Evolutionary conservation across 2,797 vertebrate species (phyloP).

Genomic region (Chanos chanos): DNA sequence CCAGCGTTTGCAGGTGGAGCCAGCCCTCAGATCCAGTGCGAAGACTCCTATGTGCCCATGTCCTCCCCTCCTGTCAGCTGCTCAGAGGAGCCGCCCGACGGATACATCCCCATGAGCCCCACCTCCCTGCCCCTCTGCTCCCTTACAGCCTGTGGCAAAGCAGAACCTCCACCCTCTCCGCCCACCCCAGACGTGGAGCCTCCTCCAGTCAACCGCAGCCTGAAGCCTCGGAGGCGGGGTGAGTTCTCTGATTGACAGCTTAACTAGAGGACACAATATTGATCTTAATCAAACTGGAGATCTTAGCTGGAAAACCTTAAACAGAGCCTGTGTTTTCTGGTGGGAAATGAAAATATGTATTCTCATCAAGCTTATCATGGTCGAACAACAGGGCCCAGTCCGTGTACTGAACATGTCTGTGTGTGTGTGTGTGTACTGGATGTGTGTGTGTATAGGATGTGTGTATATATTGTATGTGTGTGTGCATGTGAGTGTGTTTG

Average conservation of each 20-base stretch:
- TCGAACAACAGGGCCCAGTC: too few species aligned
- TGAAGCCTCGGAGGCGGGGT: conserved; percentile 92
- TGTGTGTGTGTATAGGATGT: too few species aligned
- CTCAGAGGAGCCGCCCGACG: conserved; percentile 66
- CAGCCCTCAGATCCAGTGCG: conserved; percentile 53
- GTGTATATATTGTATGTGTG: too few species aligned
- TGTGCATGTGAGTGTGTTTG: too few species aligned
- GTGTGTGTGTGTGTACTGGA: too few species aligned
- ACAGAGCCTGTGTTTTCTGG: too few species aligned
- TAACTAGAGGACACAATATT: background rate
- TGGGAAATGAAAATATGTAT: too few species aligned
- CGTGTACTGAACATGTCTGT: too few species aligned
- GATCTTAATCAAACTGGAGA: background rate
- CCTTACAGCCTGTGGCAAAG: conserved; percentile 39
- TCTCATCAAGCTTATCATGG: too few species aligned
- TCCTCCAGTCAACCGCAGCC: conserved; percentile 89
- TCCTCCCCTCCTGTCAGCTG: conserved; percentile 59
- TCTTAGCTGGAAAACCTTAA: too few species aligned
- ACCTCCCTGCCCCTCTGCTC: conserved; percentile 55
- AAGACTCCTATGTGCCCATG: conserved; percentile 90
- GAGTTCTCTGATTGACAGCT: conserved; percentile 36
- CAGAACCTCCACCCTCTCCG: conserved; percentile 48
- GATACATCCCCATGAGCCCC: conserved; percentile 94
- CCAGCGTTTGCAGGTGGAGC: conserved; percentile 66
- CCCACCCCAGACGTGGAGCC: conserved; percentile 75